Base-by-base conservation (phyloP, 2,888 invertebrate genomes). In the Andrena fulva region DNA sequence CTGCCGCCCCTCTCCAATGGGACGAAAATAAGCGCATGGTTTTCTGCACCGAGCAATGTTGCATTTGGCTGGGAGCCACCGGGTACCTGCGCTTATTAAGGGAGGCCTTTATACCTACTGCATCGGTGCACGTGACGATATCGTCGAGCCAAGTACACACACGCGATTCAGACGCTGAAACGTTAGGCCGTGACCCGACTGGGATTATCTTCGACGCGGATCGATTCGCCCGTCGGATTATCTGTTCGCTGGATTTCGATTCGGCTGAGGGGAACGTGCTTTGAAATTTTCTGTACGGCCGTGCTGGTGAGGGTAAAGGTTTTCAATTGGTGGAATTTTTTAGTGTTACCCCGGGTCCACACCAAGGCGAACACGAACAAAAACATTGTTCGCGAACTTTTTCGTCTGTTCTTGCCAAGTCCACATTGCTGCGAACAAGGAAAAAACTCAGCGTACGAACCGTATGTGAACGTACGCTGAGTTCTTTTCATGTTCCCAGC, bases 51-150 rank as follows among this genome's bases (percentile, higher is more conserved):
- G 66, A 50, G 66, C 74, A 27, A 73, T 67, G 69, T 82, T 77
- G 67, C 75, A 79, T 87, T 84, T 91, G 91, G 91, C 91, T 27
- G 33, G 52, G 68, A 77, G 90, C 90, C 91, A 87, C 73, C 35
- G 31, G 83, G 68, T 85, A 89, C 87, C 88, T 79, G 85, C 82
- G 85, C 88, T 90, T 89, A 90, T 90, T 87, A 88, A 80, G 77
- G 78, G 80, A 79, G 79, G 73, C 72, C 77, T 85, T 80, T 87
- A 82, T 85, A 84, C 68, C 82, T 33, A 59, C 50, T 60, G 66
- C 67, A 73, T 60, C 77, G 70, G 76, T 73, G 83, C 83, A 81
- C 82, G 80, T 84, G 85, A 80, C 85, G 82, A 85, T 71, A 75
- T 75, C 71, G 29, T 81, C 77, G 85, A 79, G 83, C 84, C 86